Evolutionary conservation across 2,888 invertebrate species (phyloP), one percentile per base, ranked within the genome.

Genomic region (Ischnus inquisitorius): DNA sequence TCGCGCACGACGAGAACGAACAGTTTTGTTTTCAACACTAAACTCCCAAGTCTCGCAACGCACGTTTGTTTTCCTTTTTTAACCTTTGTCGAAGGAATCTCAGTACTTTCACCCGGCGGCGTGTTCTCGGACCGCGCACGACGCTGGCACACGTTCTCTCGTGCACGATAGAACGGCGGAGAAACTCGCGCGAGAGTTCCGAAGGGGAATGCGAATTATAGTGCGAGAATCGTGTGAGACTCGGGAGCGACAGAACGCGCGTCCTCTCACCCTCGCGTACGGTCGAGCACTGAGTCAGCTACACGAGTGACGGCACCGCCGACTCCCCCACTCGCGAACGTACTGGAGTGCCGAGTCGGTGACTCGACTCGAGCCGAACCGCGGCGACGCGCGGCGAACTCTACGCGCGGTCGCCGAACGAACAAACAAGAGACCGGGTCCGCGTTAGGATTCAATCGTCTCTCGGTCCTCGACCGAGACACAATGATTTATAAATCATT

Each of bases 261-360:
- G 85, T 87, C 87, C 88, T 87, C 83, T 72, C 87, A 83, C 89
- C 87, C 85, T 84, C 89, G 89, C 90, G 89, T 89, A 88, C 89
- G 88, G 85, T 88, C 88, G 89, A 89, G 88, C 90, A 92, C 92
- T 92, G 90, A 90, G 85, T 86, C 87, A 86, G 84, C 65, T 78
- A 62, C 69, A 81, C 79, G 82, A 77, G 71, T 82, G 75, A 75
- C 84, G 82, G 81, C 76, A 67, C 76, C 78, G 69, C 85, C 75
- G 75, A 25, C 34, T 64, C 74, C 77, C 57, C 76, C 71, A 46
- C 79, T 48, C 69, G 34, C 46, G 74, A 1, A n/a, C 28, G 25
- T 69, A 69, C 39, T 46, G 67, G 71, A 71, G 64, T 76, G 76
- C 51, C 77, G 77, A 86, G 82, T 86, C 84, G 87, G 83, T 89